A percentile compares a stretch with the other conserved stretches of the same genome.
Evolutionary conservation across 2,888 invertebrate species (phyloP).

Genomic region (Hypsopygia costalis): DNA sequence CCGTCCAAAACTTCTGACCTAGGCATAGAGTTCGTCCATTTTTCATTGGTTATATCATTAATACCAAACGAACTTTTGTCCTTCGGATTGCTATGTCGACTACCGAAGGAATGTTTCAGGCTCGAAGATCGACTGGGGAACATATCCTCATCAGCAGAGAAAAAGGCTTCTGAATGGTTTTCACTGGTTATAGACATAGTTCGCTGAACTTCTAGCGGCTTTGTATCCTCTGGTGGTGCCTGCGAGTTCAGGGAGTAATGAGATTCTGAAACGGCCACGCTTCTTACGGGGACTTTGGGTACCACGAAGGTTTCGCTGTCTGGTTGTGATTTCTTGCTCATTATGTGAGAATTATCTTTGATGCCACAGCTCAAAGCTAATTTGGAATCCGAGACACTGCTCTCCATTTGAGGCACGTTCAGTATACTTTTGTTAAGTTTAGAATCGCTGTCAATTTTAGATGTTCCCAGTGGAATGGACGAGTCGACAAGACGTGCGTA

Average conservation of each 20-base stretch:
- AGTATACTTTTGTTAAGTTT: conserved; percentile 81
- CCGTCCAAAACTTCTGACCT: conserved; percentile 53
- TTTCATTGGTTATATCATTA: conserved; percentile 60
- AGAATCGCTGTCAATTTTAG: conserved; percentile 87
- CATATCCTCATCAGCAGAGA: conserved; percentile 95
- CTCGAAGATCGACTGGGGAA: conserved; percentile 85
- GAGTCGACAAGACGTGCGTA: conserved; percentile 89
- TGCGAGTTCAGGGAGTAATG: conserved; percentile 83
- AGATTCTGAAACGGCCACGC: conserved; percentile 83
- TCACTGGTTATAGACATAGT: conserved; percentile 94
- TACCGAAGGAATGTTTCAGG: conserved; percentile 82
- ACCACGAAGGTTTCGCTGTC: conserved; percentile 53
- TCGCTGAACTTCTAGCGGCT: conserved; percentile 85
- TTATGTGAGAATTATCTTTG: conserved; percentile 62
- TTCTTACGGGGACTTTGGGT: conserved; percentile 67
- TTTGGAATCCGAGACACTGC: conserved; percentile 92
- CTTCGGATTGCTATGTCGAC: conserved; percentile 64
- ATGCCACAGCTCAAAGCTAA: conserved; percentile 88
- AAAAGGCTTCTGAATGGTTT: conserved; percentile 95
- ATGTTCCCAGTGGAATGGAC: conserved; percentile 74
- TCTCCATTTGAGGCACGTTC: conserved; percentile 84
- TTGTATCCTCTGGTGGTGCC: conserved; percentile 78
- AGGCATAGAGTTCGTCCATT: conserved; percentile 60
- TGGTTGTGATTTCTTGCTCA: conserved; percentile 44
- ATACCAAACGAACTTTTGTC: conserved; percentile 81